These are phyloP conservation scores for Nesidiocoris tenuis DNA, from an alignment of 2,888 invertebrate species.

Conservation along the genomic window DNA sequence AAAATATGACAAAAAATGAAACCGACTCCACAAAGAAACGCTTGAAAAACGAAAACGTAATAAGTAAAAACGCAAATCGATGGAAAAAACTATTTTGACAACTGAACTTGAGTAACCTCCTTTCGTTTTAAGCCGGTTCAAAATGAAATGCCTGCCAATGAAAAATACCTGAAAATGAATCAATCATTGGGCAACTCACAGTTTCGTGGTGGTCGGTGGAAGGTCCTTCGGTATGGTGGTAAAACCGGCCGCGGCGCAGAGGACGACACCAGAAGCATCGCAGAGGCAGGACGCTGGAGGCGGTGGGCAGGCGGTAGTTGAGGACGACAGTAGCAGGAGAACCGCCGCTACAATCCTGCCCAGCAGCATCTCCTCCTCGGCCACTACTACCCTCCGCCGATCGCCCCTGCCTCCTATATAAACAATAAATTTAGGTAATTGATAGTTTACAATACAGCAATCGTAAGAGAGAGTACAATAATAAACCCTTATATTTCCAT, in stretches of 20 bases:
- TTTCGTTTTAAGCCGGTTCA: too few relatives aligned
- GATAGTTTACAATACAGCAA: background rate
- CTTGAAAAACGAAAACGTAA: background rate
- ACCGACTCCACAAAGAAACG: background rate
- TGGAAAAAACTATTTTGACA: too few relatives aligned
- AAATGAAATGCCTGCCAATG: too few relatives aligned
- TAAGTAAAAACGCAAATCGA: too few relatives aligned
- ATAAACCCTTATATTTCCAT: background rate
- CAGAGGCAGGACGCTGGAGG: slow-evolving; percentile 37
- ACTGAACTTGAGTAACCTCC: too few relatives aligned
- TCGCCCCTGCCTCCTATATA: slow-evolving; percentile 30
- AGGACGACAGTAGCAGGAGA: background rate
- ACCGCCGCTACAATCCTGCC: slow-evolving; percentile 40
- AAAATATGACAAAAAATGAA: background rate
- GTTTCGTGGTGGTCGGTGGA: slow-evolving; percentile 43
- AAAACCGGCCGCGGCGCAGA: slow-evolving; percentile 41
- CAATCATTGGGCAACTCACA: too few relatives aligned
- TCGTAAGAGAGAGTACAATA: background rate
- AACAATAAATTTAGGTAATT: background rate
- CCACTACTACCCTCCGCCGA: slow-evolving; percentile 30
- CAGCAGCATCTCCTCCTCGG: slow-evolving; percentile 43
- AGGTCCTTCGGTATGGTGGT: slow-evolving; percentile 39
- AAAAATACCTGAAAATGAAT: too few relatives aligned
- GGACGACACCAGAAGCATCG: slow-evolving; percentile 39
- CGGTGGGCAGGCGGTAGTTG: slow-evolving; percentile 9